These are phyloP conservation scores for Notamacropus eugenii DNA, from an alignment of 2,797 vertebrate genomes.

Conservation along the genomic window DNA sequence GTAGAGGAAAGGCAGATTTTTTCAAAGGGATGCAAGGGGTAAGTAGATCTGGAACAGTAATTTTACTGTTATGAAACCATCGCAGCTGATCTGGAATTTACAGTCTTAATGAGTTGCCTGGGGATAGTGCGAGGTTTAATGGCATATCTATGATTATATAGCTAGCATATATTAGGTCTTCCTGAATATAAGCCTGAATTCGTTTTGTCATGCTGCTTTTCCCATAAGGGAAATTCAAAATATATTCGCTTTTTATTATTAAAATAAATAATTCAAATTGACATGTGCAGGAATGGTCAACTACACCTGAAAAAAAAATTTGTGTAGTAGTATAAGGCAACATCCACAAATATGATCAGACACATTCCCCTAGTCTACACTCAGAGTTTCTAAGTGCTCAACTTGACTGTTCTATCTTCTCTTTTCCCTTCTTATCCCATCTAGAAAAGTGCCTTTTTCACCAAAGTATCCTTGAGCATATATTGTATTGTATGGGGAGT, in stretches of 20 bases:
- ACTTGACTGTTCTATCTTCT: background rate
- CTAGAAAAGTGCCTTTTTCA: background rate
- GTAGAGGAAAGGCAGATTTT: slow-evolving; percentile 34
- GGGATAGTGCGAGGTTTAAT: background rate
- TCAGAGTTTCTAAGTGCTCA: background rate
- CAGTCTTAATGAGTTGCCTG: background rate
- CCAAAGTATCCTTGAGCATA: background rate
- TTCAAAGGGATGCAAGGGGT: background rate
- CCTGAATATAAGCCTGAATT: background rate
- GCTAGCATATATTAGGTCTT: background rate
- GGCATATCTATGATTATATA: background rate
- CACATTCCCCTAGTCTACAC: background rate
- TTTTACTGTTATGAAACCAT: background rate
- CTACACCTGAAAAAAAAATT: background rate
- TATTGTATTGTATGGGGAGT: background rate
- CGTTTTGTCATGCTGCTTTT: background rate
- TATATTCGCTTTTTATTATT: background rate
- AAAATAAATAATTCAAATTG: slow-evolving; percentile 36
- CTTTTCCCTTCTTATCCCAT: background rate
- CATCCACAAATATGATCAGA: fast-evolving
- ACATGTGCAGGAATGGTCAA: background rate
- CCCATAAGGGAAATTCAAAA: background rate
- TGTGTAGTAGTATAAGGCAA: background rate
- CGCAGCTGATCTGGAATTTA: background rate
- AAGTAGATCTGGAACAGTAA: background rate